phyloP scores from a whole-genome alignment of 2,797 vertebrate species.

The Poecilia gillii region DNA sequence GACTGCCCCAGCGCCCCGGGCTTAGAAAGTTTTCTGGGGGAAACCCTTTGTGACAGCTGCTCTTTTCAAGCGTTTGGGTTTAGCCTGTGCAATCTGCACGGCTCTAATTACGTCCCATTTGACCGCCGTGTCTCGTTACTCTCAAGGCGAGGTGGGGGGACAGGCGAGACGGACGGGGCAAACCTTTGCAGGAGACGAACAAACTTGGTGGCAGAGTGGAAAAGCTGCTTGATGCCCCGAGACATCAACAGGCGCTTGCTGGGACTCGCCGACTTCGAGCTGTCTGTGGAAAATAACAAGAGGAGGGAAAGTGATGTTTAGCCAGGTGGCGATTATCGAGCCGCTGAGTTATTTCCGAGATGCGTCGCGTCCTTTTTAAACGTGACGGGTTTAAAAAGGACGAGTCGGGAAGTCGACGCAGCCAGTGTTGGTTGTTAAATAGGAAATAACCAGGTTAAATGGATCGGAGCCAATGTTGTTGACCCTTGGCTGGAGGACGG shows the following conservation, averaged over 20 bases:
- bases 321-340: not conserved
- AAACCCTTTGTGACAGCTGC: constrained; percentile 13
- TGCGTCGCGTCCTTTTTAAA: not conserved
- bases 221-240: constrained; percentile 84
- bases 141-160: constrained; percentile 27
- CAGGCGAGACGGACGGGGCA: constrained; percentile 43
- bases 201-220: constrained; percentile 84
- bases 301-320: constrained; percentile 36
- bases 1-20: too few relatives aligned
- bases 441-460: not conserved
- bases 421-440: not conserved
- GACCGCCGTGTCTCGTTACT: constrained; percentile 24
- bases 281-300: constrained; percentile 69
- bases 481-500: too few relatives aligned
- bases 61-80: constrained; percentile 27
- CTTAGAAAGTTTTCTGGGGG: too few relatives aligned
- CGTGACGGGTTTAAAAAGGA: not conserved
- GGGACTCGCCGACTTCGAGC: constrained; percentile 64
- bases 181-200: constrained; percentile 84
- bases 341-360: not conserved
- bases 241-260: constrained; percentile 79
- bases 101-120: constrained; percentile 40
- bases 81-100: constrained; percentile 25
- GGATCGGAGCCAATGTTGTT: not conserved
- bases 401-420: not conserved